Evolutionary conservation across 1,140 invertebrate genomes (phyloP).

Genomic region (Megalopta genalis): DNA sequence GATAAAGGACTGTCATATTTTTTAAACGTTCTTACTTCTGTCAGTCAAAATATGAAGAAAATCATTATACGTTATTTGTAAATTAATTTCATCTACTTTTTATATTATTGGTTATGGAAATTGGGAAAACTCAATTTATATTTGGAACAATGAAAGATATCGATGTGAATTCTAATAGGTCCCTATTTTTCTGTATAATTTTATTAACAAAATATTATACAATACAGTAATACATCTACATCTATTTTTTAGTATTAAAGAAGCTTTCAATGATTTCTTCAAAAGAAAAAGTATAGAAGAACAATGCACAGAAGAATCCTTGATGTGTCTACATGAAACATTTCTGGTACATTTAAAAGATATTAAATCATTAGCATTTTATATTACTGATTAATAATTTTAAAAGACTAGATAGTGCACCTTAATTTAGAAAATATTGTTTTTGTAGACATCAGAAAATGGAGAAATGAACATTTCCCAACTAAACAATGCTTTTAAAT

Average conservation of each 20-base stretch:
- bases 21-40: background rate
- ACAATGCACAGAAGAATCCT: constrained; percentile 65
- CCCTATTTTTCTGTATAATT: constrained; percentile 7
- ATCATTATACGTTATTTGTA: constrained; percentile 8
- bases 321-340: constrained; percentile 58
- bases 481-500: constrained; percentile 57
- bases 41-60: constrained; percentile 21
- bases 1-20: constrained; percentile 24
- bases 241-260: constrained; percentile 53
- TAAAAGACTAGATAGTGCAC: background rate
- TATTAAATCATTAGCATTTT: background rate
- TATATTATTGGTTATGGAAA: constrained; percentile 6
- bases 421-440: background rate
- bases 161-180: constrained; percentile 38
- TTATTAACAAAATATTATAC: background rate
- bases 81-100: background rate
- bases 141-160: constrained; percentile 34
- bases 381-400: too few species aligned
- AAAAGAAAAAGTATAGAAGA: constrained; percentile 60
- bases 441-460: constrained; percentile 49
- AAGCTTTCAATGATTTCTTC: constrained; percentile 63
- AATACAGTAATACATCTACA: background rate
- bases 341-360: constrained; percentile 58
- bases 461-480: constrained; percentile 55
- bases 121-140: background rate